Evolutionary conservation across 2,113 vertebrate species (phyloP).

Genomic region (Corythaeola cristata): DNA sequence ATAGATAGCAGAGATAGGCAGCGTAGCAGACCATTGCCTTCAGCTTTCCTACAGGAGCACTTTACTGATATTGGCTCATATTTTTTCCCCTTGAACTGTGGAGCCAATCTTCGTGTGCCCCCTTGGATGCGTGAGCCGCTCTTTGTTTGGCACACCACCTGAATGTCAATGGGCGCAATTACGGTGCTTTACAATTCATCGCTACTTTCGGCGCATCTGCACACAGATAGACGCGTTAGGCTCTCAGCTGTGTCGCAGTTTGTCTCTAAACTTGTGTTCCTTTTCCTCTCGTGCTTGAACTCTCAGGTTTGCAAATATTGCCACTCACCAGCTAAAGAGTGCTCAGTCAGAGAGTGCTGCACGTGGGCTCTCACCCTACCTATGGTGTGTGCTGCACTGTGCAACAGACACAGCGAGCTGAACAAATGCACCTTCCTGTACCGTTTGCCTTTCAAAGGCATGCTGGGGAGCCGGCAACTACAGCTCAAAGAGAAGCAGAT

Average conservation of each 20-base stretch:
- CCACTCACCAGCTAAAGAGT: not conserved
- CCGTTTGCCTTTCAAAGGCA: not conserved
- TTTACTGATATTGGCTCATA: not conserved
- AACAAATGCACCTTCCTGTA: not conserved
- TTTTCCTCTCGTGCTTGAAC: not conserved
- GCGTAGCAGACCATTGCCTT: not conserved
- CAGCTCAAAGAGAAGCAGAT: not conserved
- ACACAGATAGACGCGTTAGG: not conserved
- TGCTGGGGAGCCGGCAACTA: not conserved
- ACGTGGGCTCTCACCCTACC: not conserved
- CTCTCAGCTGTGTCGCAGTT: not conserved
- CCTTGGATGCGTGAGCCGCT: not conserved
- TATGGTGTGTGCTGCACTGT: fast-evolving
- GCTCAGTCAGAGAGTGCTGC: not conserved
- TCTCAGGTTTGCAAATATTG: not conserved
- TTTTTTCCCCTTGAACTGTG: not conserved
- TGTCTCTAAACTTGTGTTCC: not conserved
- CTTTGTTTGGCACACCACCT: not conserved
- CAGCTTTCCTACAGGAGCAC: not conserved
- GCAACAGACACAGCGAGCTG: not conserved
- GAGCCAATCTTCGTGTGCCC: not conserved
- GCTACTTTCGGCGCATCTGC: not conserved
- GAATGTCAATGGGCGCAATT: not conserved
- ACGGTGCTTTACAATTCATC: not conserved
- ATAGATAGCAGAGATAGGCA: not conserved